Percentiles rank a stretch among this genome's conserved stretches.
Evolutionary conservation across 2,797 vertebrate species (phyloP).

Genomic region (Ispidina lecontei): DNA sequence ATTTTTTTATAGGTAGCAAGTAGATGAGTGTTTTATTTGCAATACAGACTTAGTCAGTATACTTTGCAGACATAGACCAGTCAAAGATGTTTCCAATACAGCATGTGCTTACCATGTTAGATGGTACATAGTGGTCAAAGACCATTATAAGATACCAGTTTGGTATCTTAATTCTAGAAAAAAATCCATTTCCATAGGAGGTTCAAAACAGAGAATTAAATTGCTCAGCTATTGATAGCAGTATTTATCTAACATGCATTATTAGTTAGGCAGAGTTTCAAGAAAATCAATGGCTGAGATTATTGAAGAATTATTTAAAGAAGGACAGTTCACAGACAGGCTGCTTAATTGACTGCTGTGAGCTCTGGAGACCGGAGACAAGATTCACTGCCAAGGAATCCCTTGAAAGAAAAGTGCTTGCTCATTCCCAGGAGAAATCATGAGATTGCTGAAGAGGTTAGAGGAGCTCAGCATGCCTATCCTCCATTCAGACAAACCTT

Average conservation of each 20-base stretch:
- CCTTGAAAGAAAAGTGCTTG: constrained; percentile 19
- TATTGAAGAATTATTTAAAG: background rate
- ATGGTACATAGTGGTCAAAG: background rate
- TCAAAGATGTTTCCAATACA: background rate
- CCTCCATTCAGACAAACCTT: background rate
- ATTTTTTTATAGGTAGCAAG: background rate
- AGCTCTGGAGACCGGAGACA: background rate
- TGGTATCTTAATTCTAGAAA: background rate
- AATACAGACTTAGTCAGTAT: background rate
- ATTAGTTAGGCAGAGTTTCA: background rate
- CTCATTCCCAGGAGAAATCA: constrained; percentile 32
- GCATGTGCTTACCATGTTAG: background rate
- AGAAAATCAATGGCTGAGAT: background rate
- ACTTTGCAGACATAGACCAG: background rate
- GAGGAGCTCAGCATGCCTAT: constrained; percentile 13
- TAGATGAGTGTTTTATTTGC: background rate
- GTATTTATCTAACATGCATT: background rate
- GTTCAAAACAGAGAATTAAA: background rate
- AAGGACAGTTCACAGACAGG: background rate
- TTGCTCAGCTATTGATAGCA: background rate
- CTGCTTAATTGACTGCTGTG: background rate
- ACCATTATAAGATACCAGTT: background rate
- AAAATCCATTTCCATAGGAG: background rate
- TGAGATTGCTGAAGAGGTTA: constrained; percentile 9
- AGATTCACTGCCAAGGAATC: constrained; percentile 1